Evolutionary conservation across 2,888 invertebrate genomes (phyloP).

Genomic region (Steinernema scapterisci): DNA sequence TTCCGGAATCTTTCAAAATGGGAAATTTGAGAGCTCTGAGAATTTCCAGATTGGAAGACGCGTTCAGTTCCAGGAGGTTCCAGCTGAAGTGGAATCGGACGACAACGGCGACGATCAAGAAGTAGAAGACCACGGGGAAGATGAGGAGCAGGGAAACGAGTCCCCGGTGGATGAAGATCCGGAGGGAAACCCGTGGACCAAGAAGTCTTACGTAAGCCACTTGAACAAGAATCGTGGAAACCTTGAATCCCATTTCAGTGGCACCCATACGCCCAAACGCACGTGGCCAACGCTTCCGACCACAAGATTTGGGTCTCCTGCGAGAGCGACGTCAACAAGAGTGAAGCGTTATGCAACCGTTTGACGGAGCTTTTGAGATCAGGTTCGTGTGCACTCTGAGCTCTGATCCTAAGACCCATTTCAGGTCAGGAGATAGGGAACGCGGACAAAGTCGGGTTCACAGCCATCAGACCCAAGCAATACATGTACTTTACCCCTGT

Average conservation of each 20-base stretch:
- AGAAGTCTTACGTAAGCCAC: background rate
- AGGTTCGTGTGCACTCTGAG: background rate
- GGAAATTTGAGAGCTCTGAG: no score
- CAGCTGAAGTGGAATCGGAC: background rate
- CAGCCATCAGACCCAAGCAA: background rate
- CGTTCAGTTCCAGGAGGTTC: no score
- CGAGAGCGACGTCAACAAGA: background rate
- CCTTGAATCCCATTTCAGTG: background rate
- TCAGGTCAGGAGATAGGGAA: background rate
- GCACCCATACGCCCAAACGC: background rate
- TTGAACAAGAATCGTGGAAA: background rate
- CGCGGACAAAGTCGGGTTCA: background rate
- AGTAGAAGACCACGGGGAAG: background rate
- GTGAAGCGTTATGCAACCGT: background rate
- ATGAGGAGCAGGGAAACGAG: no score
- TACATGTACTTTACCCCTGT: background rate
- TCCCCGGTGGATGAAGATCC: background rate
- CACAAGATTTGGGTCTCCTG: background rate
- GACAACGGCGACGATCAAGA: background rate
- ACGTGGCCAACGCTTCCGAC: constrained; percentile 2
- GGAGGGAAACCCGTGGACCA: background rate
- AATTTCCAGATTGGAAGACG: no score
- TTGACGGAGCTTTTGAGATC: background rate
- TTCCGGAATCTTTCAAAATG: no score
- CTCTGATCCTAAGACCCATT: background rate